Evolutionary conservation across 2,797 vertebrate genomes (phyloP), one percentile per base, ranked within the genome.

Genomic region (Onychomys arenicola): DNA sequence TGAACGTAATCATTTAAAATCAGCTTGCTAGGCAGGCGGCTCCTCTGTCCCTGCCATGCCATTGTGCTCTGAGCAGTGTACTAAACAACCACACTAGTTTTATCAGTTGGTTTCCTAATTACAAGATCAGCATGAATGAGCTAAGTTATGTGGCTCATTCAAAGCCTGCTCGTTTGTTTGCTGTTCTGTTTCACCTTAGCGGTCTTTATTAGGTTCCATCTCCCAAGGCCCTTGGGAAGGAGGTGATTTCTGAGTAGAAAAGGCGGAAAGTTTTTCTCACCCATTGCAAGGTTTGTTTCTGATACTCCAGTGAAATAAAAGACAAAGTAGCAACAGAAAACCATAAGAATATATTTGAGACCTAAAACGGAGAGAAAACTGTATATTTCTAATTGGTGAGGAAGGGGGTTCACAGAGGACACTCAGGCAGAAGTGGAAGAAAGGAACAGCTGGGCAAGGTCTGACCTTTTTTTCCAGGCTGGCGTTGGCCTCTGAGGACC

Each of bases 1-100:
- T 43, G 19, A 49, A 90, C 34, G 16, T 82, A 32, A 19, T 95
- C 27, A 86, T 19, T 91, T 93, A 85, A 83, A 93, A 78, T 95
- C 86, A 71, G 78, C 83, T 21, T 91, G 3, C 46, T 75, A 46
- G 80, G 52, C 76, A 27, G 67, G 49, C 1, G 6, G 14, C 5
- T 16, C 37, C 27, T 46, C 86, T 3, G 27, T 0, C 3, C 0
- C 69, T 59, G 27, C 17, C 55, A 2, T 13, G 10, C 23, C 55
- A 10, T 29, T 89, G 21, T 32, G 37, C 40, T n/a, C 71, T 85
- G 11, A 61, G 69, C 32, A 13, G 9, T 9, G 29, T 4, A 11
- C 29, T 61, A 5, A 61, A 21, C 7, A 76, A 7, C 17, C 34
- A 2, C 6, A 3, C 43, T 37, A 49, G 46, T 25, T 9, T 43